A percentile compares a stretch with the other conserved stretches of the same genome.
These are phyloP conservation scores for Tapirus indicus DNA, from an alignment of 2,797 vertebrate genomes.

Conservation along the genomic window DNA sequence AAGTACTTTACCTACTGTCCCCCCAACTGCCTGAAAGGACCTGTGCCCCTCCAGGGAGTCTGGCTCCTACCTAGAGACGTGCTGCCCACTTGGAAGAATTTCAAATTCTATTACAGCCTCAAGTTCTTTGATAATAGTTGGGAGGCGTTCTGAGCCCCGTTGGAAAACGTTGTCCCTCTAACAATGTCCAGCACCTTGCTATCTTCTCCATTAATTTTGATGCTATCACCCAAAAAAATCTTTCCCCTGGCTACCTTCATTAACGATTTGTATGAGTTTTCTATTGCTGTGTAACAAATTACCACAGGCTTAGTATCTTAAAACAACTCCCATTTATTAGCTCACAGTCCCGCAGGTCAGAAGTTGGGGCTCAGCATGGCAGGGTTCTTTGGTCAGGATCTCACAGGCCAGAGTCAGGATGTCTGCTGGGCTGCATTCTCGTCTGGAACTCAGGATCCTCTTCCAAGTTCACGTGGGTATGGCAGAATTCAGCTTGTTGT, in stretches of 20 bases:
- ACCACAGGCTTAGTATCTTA: not conserved
- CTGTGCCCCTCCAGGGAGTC: not conserved
- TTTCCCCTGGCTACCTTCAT: not conserved
- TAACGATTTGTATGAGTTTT: not conserved
- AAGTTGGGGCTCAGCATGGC: not conserved
- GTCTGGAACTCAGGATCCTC: not conserved
- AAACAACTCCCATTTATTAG: not conserved
- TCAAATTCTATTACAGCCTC: not conserved
- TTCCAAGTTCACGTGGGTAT: not conserved
- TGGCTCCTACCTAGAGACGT: not conserved
- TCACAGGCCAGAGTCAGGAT: not conserved
- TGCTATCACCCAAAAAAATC: not conserved
- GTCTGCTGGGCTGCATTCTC: not conserved
- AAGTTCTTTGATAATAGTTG: not conserved
- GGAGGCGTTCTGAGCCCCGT: not conserved
- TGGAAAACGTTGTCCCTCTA: not conserved
- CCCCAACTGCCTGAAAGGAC: not conserved
- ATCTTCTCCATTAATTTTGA: not conserved
- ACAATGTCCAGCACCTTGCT: not conserved
- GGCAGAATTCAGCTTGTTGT: not conserved
- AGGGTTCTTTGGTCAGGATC: not conserved
- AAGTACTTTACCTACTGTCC: not conserved
- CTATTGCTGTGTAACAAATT: not conserved
- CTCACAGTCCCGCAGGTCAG: not conserved
- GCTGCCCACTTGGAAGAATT: not conserved